Percentiles rank a stretch among this genome's conserved stretches.
Evolutionary conservation across 2,797 vertebrate species (phyloP).

Genomic region (Sebastes vulpes): DNA sequence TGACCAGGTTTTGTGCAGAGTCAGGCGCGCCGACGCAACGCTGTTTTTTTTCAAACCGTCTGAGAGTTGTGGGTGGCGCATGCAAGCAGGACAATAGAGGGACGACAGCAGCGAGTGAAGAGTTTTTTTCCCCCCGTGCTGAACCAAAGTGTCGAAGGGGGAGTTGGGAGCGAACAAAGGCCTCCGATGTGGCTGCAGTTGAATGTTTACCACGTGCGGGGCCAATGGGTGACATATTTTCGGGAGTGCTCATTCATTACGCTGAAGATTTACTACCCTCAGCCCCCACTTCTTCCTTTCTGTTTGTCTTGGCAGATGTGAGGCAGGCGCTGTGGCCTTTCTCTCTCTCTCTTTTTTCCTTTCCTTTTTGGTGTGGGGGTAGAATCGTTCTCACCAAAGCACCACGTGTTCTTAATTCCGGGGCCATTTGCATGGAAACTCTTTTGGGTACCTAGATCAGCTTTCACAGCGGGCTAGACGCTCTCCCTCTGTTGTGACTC

Average conservation of each 20-base stretch:
- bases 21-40: constrained; percentile 12
- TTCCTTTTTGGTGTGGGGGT: constrained; percentile 63
- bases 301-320: constrained; percentile 88
- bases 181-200: constrained; percentile 63
- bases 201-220: constrained; percentile 77
- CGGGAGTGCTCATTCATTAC: constrained; percentile 81
- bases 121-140: constrained; percentile 23
- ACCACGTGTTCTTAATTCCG: constrained; percentile 82
- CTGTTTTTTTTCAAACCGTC: constrained; percentile 8
- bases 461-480: constrained; percentile 63
- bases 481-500: constrained; percentile 50
- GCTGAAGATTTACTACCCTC: constrained; percentile 81
- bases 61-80: constrained; percentile 17
- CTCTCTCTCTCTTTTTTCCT: constrained; percentile 37
- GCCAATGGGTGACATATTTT: constrained; percentile 84
- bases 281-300: constrained; percentile 67
- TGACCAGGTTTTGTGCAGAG: constrained; percentile 21
- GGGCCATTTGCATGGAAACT: constrained; percentile 81
- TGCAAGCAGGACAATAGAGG: constrained; percentile 54
- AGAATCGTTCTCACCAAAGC: constrained; percentile 20
- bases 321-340: constrained; percentile 79
- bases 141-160: not conserved
- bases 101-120: constrained; percentile 32
- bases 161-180: constrained; percentile 58
- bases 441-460: constrained; percentile 63